Base-by-base conservation (phyloP, 2,888 invertebrate genomes). In the Drosophila pullipes region DNA sequence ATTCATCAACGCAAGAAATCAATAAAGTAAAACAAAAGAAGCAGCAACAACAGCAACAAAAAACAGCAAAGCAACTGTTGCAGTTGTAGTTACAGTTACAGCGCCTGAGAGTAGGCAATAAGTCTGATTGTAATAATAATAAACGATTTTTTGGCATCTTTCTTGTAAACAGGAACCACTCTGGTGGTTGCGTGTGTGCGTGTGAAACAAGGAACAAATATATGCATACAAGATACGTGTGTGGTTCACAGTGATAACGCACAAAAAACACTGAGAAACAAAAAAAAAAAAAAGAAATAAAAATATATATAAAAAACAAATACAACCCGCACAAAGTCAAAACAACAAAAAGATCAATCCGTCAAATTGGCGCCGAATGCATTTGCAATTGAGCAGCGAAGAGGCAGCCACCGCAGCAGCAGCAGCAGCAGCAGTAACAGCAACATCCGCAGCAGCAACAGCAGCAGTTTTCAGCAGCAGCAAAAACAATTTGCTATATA, bases 301-400 rank as follows among this genome's bases (percentile, higher is more conserved):
- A 25, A 55, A 49, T 2, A 47, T 9, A 22, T 13, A 44, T 25
- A 9, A 4, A 18, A 28, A 28, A 3, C n/a, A 39, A 30, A 25
- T 1, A n/a, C 52, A 49, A 60, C 67, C 76, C 68, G 75, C 76
- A 80, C 58, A 76, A 70, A 70, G 67, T 59, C 18, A 28, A 47
- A 44, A 22, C 22, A 67, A 59, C 9, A 28, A 39, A 31, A 22
- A 6, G 31, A 31, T 47, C 13, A 31, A 37, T 41, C 82, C 88
- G 89, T 82, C 92, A 93, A 93, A 92, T 93, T 93, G 92, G 92
- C 93, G 80, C 93, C 93, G 92, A 91, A 93, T 93, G 93, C 93
- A 93, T 65, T 76, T 74, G 41, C 74, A 69, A 91, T 91, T 93
- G 88, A 91, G 91, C 69, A 91, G 89, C 78, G 90, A 85, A 69